Evolutionary conservation across 2,888 invertebrate genomes (phyloP).

Genomic region (Timema cristinae): DNA sequence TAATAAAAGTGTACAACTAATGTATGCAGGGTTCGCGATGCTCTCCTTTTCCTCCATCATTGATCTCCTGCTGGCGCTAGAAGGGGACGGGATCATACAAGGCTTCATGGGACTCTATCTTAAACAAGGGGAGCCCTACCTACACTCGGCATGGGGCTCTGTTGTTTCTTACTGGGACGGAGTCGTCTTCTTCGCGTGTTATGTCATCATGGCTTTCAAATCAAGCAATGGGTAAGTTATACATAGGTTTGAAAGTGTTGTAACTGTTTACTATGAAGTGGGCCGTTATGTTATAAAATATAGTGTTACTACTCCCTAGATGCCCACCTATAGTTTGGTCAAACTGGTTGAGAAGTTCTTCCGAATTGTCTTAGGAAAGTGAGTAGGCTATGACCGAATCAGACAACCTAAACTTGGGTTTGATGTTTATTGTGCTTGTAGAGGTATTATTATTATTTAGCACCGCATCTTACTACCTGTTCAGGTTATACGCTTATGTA

Average conservation of each 20-base stretch:
- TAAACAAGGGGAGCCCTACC: conserved; percentile 17
- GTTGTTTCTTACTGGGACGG: conserved; percentile 16
- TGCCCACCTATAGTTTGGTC: too few species aligned
- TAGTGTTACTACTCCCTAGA: too few species aligned
- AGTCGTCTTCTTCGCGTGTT: not conserved
- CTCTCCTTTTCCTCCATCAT: conserved; percentile 6
- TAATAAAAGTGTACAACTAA: not conserved
- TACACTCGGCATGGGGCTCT: conserved; percentile 15
- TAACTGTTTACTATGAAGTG: too few species aligned
- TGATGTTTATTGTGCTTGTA: too few species aligned
- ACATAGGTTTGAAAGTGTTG: not conserved
- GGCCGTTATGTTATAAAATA: too few species aligned
- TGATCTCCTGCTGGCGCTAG: conserved; percentile 14
- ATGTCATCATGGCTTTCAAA: conserved; percentile 10
- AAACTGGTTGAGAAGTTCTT: not conserved
- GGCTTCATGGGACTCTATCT: conserved; percentile 12
- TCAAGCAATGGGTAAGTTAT: conserved; percentile 17
- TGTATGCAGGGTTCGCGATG: conserved; percentile 16
- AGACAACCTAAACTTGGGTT: too few species aligned
- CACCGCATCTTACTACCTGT: too few species aligned
- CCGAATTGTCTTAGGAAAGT: not conserved
- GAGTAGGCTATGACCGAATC: too few species aligned
- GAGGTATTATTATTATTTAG: too few species aligned
- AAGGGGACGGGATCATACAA: not conserved
- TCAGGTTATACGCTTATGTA: too few species aligned